phyloP scores from a whole-genome alignment of 1,140 invertebrate species.

The Laodelphax striatellus region DNA sequence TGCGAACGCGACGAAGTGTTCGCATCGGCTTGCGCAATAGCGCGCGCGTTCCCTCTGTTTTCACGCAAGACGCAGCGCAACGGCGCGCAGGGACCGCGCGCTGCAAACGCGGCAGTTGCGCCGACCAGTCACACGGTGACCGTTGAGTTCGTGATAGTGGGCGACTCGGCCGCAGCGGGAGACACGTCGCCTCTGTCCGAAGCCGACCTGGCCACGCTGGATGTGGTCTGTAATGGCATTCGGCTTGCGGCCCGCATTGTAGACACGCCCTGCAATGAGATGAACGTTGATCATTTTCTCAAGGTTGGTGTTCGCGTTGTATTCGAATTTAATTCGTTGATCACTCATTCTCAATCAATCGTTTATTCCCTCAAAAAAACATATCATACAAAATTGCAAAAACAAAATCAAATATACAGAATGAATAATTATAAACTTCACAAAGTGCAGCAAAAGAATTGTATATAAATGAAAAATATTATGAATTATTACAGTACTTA shows the following conservation, averaged over 20 bases:
- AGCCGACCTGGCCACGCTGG: constrained; percentile 48
- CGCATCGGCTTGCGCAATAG: constrained; percentile 69
- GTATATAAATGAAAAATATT: too few species aligned
- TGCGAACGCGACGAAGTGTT: constrained; percentile 64
- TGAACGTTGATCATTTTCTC: constrained; percentile 70
- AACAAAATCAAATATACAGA: too few species aligned
- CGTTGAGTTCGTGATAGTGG: constrained; percentile 50
- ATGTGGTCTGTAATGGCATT: constrained; percentile 47
- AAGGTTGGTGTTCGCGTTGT: constrained; percentile 42
- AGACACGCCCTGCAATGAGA: constrained; percentile 72
- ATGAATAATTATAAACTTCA: too few species aligned
- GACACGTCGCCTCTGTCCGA: constrained; percentile 31
- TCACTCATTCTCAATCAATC: too few species aligned
- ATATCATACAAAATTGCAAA: too few species aligned
- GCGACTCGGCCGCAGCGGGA: constrained; percentile 26
- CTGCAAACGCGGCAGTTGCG: constrained; percentile 7
- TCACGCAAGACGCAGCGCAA: constrained; percentile 43
- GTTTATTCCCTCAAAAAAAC: too few species aligned
- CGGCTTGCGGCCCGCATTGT: constrained; percentile 67
- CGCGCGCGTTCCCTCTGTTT: constrained; percentile 62
- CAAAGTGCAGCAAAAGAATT: too few species aligned
- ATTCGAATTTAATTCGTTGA: background rate
- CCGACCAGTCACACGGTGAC: constrained; percentile 29
- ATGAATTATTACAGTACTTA: too few species aligned
- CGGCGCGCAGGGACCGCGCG: constrained; percentile 1